Conservation (phyloP, 2,797 vertebrate species). For the Eptatretus atami region DNA sequence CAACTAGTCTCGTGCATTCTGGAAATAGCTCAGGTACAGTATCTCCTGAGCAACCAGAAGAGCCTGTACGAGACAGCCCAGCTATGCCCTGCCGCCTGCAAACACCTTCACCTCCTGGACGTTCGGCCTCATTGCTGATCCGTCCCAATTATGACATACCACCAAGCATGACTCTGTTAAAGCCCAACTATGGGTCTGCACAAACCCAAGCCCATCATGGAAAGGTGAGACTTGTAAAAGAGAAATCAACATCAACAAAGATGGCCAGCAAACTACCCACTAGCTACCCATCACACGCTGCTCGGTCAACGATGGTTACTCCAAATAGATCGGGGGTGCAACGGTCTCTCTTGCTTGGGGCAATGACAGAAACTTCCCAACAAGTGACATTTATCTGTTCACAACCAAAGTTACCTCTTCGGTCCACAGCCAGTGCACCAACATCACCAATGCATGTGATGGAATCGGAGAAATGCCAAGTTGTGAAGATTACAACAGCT, state of each 20-base stretch:
- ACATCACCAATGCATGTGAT: no score
- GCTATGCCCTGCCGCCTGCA: constrained; percentile 11
- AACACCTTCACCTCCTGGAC: constrained; percentile 34
- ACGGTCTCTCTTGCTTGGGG: no score
- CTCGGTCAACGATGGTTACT: not conserved
- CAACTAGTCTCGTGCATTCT: no score
- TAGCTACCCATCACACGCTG: not conserved
- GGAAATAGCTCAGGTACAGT: not conserved
- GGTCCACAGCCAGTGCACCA: no score
- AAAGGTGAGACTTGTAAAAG: not conserved
- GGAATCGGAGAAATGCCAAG: no score
- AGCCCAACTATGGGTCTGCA: not conserved
- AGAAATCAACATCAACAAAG: no score
- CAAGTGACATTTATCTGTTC: no score
- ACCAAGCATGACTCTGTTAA: constrained; percentile 5
- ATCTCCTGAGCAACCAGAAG: constrained; percentile 3
- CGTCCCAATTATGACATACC: constrained; percentile 23
- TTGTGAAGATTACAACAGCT: no score
- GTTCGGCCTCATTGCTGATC: constrained; percentile 36
- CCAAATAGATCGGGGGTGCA: no score
- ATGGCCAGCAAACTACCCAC: constrained; percentile 1
- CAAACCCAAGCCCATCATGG: not conserved
- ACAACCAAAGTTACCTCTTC: no score
- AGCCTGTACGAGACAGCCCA: constrained; percentile 3
- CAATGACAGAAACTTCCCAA: no score